Conservation (phyloP, 2,888 invertebrate species). For the Dasypolia templi region DNA sequence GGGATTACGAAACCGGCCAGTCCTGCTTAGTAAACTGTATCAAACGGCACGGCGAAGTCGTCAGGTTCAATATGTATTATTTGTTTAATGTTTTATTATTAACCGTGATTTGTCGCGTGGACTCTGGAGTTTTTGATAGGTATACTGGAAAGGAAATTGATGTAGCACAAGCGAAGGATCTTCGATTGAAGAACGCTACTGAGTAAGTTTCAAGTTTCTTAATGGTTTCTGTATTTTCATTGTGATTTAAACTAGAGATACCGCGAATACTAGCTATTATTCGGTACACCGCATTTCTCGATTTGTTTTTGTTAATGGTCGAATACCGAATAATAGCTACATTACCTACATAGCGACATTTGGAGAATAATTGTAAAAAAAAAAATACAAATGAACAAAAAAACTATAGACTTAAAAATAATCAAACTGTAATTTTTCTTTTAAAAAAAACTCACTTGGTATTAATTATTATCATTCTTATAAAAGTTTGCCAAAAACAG, state of each 20-base stretch:
- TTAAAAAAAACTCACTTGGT: too few relatives aligned
- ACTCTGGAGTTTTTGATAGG: slow-evolving; percentile 74
- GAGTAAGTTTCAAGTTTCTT: slow-evolving; percentile 68
- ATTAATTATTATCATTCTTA: too few relatives aligned
- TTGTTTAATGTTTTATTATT: slow-evolving; percentile 71
- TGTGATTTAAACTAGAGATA: background rate
- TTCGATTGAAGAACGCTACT: slow-evolving; percentile 70
- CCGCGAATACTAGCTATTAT: too few relatives aligned
- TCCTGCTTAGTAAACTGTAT: slow-evolving; percentile 59
- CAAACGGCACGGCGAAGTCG: slow-evolving; percentile 55
- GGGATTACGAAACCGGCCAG: slow-evolving; percentile 58
- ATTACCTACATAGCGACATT: too few relatives aligned
- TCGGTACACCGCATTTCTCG: too few relatives aligned
- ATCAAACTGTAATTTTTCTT: too few relatives aligned
- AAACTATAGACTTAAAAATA: too few relatives aligned
- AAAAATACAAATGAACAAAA: too few relatives aligned
- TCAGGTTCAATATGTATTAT: slow-evolving; percentile 70
- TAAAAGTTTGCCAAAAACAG: too few relatives aligned
- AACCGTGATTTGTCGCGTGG: slow-evolving; percentile 66
- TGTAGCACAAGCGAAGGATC: slow-evolving; percentile 68
- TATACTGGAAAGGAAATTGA: slow-evolving; percentile 78
- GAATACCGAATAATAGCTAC: too few relatives aligned
- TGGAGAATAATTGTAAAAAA: too few relatives aligned
- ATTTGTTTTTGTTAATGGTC: too few relatives aligned
- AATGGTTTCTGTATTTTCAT: background rate